These are phyloP conservation scores for Pterobdella sp. DNA, from an alignment of 2,888 invertebrate genomes.

Conservation along the genomic window DNA sequence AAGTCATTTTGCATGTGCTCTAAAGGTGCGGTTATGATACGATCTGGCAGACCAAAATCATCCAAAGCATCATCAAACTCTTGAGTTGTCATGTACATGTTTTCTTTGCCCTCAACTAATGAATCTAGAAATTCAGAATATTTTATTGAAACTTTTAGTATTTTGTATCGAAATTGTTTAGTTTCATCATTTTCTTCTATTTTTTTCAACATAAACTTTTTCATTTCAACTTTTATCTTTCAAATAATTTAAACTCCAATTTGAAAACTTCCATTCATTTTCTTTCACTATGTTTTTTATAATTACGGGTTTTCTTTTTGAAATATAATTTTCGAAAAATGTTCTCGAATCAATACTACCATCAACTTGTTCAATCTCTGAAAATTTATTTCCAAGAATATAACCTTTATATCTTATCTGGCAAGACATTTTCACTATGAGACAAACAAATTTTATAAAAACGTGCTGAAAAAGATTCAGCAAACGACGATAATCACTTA, in stretches of 20 bases:
- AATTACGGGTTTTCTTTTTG: conserved; percentile 29
- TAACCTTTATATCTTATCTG: conserved; percentile 29
- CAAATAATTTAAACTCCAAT: conserved; percentile 32
- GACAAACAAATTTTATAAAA: too few species aligned
- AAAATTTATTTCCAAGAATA: conserved; percentile 24
- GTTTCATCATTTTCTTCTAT: conserved; percentile 8
- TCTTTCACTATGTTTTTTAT: conserved; percentile 26
- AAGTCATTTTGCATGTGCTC: conserved; percentile 28
- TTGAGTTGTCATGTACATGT: conserved; percentile 34
- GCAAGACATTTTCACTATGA: background rate
- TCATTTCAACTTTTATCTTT: conserved; percentile 27
- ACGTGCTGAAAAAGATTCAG: too few species aligned
- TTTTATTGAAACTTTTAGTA: conserved; percentile 30
- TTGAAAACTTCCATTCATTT: conserved; percentile 23
- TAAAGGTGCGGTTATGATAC: too few species aligned
- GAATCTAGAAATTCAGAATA: conserved; percentile 30
- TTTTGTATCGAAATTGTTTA: conserved; percentile 26
- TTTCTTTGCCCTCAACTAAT: conserved; percentile 24
- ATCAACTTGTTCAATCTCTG: conserved; percentile 19
- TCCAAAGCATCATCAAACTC: conserved; percentile 32
- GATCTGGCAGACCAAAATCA: conserved; percentile 32
- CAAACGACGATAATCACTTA: too few species aligned
- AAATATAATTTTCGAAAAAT: conserved; percentile 31
- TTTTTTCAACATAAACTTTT: conserved; percentile 32
- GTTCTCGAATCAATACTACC: conserved; percentile 24